phyloP scores from a whole-genome alignment of 2,113 vertebrate species.

The Oreotragus oreotragus region DNA sequence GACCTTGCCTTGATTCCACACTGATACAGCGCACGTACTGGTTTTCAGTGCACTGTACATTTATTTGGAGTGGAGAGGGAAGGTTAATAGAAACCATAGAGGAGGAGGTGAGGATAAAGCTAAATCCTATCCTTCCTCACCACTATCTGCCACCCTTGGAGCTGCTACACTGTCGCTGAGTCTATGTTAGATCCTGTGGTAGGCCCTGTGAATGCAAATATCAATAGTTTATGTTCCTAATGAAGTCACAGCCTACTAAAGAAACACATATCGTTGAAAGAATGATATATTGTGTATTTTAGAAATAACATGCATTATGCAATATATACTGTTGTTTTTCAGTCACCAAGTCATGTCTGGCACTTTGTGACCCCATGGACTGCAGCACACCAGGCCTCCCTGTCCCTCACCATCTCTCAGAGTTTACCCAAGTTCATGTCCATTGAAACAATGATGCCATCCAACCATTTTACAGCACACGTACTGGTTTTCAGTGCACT shows the following conservation, averaged over 20 bases:
- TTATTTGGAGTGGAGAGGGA: neutral
- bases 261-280: neutral
- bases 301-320: neutral
- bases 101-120: neutral
- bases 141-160: too few species aligned
- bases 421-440: neutral
- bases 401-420: neutral
- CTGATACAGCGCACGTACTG: too few species aligned
- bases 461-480: neutral
- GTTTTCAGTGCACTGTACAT: neutral
- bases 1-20: neutral
- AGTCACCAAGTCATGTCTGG: neutral
- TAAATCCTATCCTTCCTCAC: neutral
- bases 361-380: neutral
- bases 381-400: neutral
- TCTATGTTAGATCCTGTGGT: neutral
- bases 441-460: neutral
- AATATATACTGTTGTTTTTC: neutral
- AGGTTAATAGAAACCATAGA: neutral
- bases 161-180: neutral
- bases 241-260: neutral
- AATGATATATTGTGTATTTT: neutral
- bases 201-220: neutral
- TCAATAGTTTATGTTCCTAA: neutral
- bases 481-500: neutral